These are phyloP conservation scores for Sus scrofa DNA, from an alignment of 2,113 vertebrate species.

Conservation along the genomic window T2T-Sscrofa CM000829.6:52471001-52471500, in stretches of 20 bases:
- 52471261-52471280: neutral
- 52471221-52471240: conserved; percentile 3
- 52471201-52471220: neutral
- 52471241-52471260: neutral
- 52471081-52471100: neutral
- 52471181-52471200: neutral
- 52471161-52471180: neutral
- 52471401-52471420: conserved; percentile 19
- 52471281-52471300: neutral
- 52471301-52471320: conserved; percentile 18
- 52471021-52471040: neutral
- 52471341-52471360: neutral
- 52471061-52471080: neutral
- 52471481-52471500: neutral
- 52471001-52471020: neutral
- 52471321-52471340: conserved; percentile 11
- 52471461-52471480: neutral
- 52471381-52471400: neutral
- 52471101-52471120: neutral
- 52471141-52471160: neutral
- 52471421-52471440: neutral
- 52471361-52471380: neutral
- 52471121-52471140: neutral
- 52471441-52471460: conserved; percentile 22
- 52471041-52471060: neutral